phyloP scores from a whole-genome alignment of 2,797 vertebrate species.

The Neosilurus mollespiculum region DNA sequence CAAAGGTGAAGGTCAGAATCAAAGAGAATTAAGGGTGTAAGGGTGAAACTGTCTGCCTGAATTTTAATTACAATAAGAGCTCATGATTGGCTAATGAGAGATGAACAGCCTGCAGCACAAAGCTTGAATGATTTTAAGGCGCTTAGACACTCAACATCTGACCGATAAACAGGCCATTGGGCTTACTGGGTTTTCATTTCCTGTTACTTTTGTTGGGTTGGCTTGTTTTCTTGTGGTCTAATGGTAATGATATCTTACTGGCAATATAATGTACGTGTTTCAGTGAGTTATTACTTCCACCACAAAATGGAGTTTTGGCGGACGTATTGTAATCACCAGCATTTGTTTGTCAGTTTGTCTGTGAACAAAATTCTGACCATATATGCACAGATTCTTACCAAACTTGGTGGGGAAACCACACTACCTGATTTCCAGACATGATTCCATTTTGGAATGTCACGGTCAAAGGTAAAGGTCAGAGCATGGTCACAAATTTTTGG shows the following conservation, averaged over 20 bases:
- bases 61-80: constrained; percentile 44
- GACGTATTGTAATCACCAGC: too few relatives aligned
- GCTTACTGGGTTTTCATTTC: constrained; percentile 1
- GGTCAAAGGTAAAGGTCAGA: too few relatives aligned
- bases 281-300: background rate
- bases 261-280: background rate
- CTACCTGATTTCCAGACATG: too few relatives aligned
- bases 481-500: too few relatives aligned
- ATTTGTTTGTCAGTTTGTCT: too few relatives aligned
- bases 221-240: background rate
- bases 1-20: constrained; percentile 35
- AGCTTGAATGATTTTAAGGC: constrained; percentile 38
- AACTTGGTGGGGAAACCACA: too few relatives aligned
- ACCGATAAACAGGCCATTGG: constrained; percentile 23
- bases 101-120: constrained; percentile 31
- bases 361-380: too few relatives aligned
- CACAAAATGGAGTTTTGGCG: too few relatives aligned
- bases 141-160: constrained; percentile 31
- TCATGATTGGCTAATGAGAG: constrained; percentile 36
- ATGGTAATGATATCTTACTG: background rate
- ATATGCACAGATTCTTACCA: too few relatives aligned
- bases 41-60: constrained; percentile 33
- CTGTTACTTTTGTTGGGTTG: background rate
- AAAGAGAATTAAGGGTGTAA: background rate
- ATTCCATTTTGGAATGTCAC: too few relatives aligned